phyloP scores from a whole-genome alignment of 1,140 invertebrate species.

The Drosophila navojoa region DNA sequence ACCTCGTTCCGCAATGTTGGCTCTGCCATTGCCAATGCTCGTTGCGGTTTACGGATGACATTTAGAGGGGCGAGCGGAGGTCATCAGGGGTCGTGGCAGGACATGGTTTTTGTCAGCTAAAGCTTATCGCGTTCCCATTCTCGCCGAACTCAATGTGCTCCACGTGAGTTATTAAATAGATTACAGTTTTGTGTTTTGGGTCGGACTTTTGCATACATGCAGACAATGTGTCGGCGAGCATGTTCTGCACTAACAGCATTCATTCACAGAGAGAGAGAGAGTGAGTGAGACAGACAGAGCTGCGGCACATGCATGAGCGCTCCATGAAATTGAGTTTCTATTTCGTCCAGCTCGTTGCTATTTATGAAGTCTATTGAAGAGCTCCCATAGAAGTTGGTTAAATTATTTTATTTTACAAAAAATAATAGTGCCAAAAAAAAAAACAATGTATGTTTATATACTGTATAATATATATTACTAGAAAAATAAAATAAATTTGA shows the following conservation, averaged over 20 bases:
- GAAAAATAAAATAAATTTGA: too few relatives aligned
- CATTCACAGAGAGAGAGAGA: constrained; percentile 9
- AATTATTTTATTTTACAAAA: too few relatives aligned
- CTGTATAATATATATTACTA: too few relatives aligned
- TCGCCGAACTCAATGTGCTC: constrained; percentile 39
- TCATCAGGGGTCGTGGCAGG: background rate
- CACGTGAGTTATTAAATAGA: constrained; percentile 79
- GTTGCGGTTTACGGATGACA: constrained; percentile 10
- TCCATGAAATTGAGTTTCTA: constrained; percentile 62
- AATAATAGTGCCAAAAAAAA: background rate
- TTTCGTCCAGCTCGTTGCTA: constrained; percentile 47
- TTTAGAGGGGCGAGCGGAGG: too few relatives aligned
- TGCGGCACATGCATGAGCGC: constrained; percentile 58
- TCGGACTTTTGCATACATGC: constrained; percentile 46
- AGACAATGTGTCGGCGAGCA: constrained; percentile 48
- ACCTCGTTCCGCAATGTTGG: constrained; percentile 18
- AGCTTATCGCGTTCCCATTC: constrained; percentile 61
- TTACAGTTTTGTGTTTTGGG: constrained; percentile 64
- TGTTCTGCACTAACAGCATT: constrained; percentile 25
- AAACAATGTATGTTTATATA: too few relatives aligned
- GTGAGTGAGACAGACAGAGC: background rate
- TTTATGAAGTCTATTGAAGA: constrained; percentile 30
- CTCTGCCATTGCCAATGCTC: constrained; percentile 13
- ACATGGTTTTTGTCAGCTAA: constrained; percentile 25
- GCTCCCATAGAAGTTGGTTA: background rate